A percentile compares a stretch with the other conserved stretches of the same genome.
These are phyloP conservation scores for Irena cyanogastra DNA, from an alignment of 2,113 vertebrate species.

Conservation along the genomic window DNA sequence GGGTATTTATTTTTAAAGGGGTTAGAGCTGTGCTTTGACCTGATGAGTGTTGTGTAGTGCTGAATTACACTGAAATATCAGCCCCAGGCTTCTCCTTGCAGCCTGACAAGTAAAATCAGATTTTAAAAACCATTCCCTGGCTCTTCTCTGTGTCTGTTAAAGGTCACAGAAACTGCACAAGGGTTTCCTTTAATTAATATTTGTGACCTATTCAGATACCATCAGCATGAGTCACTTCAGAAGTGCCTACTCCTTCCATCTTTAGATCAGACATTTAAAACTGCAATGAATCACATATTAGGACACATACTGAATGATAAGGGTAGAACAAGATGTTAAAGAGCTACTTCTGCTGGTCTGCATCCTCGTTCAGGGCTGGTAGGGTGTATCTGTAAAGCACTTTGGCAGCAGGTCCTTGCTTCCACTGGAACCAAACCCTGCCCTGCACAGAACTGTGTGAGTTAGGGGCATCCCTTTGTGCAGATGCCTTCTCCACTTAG, in stretches of 20 bases:
- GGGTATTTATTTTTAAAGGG: background rate
- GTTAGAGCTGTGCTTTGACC: background rate
- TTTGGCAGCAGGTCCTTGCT: background rate
- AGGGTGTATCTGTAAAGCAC: accelerated
- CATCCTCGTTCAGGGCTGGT: accelerated
- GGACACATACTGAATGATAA: background rate
- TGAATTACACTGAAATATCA: background rate
- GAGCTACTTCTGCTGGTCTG: background rate
- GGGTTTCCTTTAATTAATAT: background rate
- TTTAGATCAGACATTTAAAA: background rate
- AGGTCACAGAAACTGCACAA: background rate
- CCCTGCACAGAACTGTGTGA: accelerated
- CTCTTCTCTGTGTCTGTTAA: background rate
- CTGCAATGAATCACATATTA: background rate
- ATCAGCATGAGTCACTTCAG: background rate
- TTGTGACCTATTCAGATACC: background rate
- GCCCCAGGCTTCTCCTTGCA: background rate
- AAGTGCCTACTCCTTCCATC: background rate
- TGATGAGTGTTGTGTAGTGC: background rate
- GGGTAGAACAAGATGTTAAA: background rate
- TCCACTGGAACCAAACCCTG: accelerated
- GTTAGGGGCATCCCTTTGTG: accelerated
- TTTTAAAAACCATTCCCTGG: background rate
- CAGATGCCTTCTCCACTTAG: too few relatives aligned
- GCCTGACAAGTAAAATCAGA: background rate